Evolutionary conservation across 2,888 invertebrate genomes (phyloP).

Genomic region (Boloria euphrosyne): DNA sequence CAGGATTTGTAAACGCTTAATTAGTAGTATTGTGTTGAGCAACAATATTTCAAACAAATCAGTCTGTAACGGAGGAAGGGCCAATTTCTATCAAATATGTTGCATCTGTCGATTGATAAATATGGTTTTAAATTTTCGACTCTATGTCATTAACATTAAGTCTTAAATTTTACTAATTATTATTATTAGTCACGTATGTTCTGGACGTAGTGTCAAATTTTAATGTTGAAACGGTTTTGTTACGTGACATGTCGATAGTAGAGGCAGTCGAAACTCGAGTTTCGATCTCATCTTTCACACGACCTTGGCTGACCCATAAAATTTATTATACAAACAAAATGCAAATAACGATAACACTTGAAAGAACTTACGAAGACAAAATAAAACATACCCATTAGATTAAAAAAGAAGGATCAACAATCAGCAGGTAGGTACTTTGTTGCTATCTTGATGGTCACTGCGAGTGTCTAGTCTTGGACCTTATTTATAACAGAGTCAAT

Average conservation of each 20-base stretch:
- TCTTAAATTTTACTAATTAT: slow-evolving; percentile 50
- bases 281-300: slow-evolving; percentile 65
- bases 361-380: neutral
- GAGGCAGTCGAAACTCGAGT: slow-evolving; percentile 56
- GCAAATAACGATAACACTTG: slow-evolving; percentile 18
- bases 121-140: slow-evolving; percentile 52
- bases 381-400: slow-evolving; percentile 28
- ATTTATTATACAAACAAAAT: slow-evolving; percentile 29
- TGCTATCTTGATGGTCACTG: slow-evolving; percentile 36
- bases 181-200: slow-evolving; percentile 51
- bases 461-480: slow-evolving; percentile 34
- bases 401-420: slow-evolving; percentile 12
- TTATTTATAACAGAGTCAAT: slow-evolving; percentile 53
- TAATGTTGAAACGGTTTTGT: slow-evolving; percentile 68
- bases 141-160: slow-evolving; percentile 47
- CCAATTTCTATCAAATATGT: slow-evolving; percentile 53
- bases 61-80: slow-evolving; percentile 51
- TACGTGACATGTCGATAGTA: slow-evolving; percentile 60
- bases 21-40: slow-evolving; percentile 73
- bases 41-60: slow-evolving; percentile 54
- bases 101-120: slow-evolving; percentile 62
- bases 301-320: slow-evolving; percentile 60
- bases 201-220: slow-evolving; percentile 71
- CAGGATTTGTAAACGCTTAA: slow-evolving; percentile 61
- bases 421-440: slow-evolving; percentile 13